phyloP scores from a whole-genome alignment of 2,797 vertebrate genomes.

The Otolemur crassicaudatus region DNA sequence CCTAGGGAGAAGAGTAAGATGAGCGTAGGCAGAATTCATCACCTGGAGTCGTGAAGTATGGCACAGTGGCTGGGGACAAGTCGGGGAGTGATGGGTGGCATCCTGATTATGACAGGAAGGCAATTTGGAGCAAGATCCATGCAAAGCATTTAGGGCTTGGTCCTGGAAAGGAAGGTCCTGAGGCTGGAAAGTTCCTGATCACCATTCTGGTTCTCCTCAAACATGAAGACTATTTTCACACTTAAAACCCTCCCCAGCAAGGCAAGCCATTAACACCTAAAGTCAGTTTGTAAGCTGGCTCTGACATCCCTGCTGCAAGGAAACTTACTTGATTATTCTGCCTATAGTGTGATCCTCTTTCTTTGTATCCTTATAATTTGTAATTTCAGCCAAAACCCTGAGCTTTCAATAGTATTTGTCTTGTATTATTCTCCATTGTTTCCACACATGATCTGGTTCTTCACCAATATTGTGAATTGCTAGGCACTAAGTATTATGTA shows the following conservation, averaged over 20 bases:
- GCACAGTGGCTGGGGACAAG: neutral
- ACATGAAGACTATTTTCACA: constrained; percentile 5
- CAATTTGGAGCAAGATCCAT: neutral
- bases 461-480: neutral
- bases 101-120: neutral
- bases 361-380: neutral
- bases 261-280: neutral
- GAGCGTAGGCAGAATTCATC: neutral
- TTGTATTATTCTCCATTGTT: neutral
- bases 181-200: neutral
- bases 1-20: neutral
- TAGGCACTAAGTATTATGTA: neutral
- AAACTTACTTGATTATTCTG: neutral
- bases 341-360: neutral
- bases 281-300: neutral
- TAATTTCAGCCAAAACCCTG: neutral
- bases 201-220: neutral
- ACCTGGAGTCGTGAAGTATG: neutral
- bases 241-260: neutral
- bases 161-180: neutral
- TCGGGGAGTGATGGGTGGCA: too few relatives aligned
- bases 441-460: neutral
- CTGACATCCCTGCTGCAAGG: neutral
- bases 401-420: neutral
- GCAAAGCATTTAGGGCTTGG: neutral